Evolutionary conservation across 2,888 invertebrate genomes (phyloP).

Genomic region (Sinotaia quadrata): DNA sequence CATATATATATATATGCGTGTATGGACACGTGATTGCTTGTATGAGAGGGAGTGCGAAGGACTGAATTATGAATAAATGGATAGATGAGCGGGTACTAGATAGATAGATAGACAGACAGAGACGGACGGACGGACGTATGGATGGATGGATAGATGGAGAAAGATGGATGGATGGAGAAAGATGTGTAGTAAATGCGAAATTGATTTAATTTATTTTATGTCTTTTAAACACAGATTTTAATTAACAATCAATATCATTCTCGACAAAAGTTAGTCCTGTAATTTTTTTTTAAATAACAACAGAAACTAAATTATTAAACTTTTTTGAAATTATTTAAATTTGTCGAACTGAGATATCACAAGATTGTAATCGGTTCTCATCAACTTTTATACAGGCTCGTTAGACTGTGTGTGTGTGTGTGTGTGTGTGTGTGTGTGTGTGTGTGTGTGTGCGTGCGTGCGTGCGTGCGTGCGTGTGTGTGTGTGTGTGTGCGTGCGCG

Average conservation of each 20-base stretch:
- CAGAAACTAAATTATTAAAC: no score
- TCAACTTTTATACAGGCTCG: no score
- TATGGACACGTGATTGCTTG: not conserved
- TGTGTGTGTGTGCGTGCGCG: not conserved
- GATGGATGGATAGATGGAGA: not conserved
- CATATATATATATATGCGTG: not conserved
- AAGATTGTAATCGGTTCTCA: no score
- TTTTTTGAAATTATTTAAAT: no score
- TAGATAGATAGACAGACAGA: not conserved
- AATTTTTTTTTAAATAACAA: no score
- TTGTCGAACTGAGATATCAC: no score
- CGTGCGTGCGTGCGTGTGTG: not conserved
- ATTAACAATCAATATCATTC: no score
- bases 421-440: not conserved
- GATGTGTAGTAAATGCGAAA: no score
- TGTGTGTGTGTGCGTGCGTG: not conserved
- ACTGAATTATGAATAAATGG: not conserved
- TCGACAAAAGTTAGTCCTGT: no score
- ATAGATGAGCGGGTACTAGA: not conserved
- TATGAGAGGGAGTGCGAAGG: not conserved
- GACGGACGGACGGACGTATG: not conserved
- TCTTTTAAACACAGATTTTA: no score
- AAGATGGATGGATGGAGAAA: not conserved
- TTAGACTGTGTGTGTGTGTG: not conserved
- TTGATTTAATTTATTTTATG: no score